Percentiles rank a stretch among this genome's conserved stretches.
Evolutionary conservation across 2,113 vertebrate species (phyloP).

Genomic region (Talpa occidentalis): DNA sequence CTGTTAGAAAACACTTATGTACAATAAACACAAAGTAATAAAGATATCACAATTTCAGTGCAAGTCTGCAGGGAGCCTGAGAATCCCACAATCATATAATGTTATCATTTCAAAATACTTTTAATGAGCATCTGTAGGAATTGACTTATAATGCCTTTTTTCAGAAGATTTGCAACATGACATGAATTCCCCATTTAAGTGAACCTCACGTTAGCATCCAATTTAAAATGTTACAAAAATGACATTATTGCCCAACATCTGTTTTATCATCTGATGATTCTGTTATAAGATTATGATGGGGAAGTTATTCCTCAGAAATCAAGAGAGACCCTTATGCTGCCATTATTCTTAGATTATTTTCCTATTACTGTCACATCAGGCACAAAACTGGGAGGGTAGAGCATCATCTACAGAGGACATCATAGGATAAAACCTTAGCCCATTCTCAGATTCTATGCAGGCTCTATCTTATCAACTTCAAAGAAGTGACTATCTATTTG

Average conservation of each 20-base stretch:
- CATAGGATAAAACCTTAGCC: neutral
- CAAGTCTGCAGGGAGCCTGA: constrained; percentile 56
- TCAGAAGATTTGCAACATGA: constrained; percentile 67
- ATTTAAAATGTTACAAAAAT: constrained; percentile 68
- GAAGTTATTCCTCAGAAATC: constrained; percentile 68
- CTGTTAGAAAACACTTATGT: constrained; percentile 64
- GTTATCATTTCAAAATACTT: constrained; percentile 74
- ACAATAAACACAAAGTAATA: constrained; percentile 73
- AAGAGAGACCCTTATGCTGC: constrained; percentile 33
- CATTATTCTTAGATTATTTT: constrained; percentile 47
- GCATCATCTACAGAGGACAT: neutral
- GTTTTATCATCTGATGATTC: constrained; percentile 72
- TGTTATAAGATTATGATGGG: constrained; percentile 61
- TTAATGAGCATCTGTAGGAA: constrained; percentile 75
- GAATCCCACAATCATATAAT: constrained; percentile 64
- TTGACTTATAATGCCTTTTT: constrained; percentile 68
- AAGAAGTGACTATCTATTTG: constrained; percentile 4
- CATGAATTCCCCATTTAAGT: constrained; percentile 54
- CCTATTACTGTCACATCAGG: neutral
- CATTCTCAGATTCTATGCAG: neutral
- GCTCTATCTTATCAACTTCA: neutral
- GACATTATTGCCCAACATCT: constrained; percentile 70
- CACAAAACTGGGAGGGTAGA: neutral
- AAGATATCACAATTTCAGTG: constrained; percentile 68
- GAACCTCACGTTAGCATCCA: constrained; percentile 63